A percentile compares a stretch with the other conserved stretches of the same genome.
Conservation (phyloP, 2,113 vertebrate genomes). For the Cercopithecus mona region DNA sequence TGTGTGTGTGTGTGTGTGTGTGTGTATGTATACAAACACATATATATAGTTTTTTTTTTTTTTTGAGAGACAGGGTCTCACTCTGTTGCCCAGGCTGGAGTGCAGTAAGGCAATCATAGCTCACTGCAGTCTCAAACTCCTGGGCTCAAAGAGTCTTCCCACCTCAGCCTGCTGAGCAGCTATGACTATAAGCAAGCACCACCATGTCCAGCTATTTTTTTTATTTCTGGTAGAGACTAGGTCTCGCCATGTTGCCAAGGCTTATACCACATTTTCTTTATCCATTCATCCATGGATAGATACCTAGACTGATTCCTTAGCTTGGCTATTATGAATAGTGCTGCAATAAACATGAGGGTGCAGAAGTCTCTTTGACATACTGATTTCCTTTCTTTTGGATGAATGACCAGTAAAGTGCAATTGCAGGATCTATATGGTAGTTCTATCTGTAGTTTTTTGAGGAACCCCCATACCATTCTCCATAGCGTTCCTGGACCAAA, state of each 20-base stretch:
- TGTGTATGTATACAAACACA: fast-evolving
- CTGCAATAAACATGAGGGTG: not conserved
- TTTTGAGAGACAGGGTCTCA: too few species aligned
- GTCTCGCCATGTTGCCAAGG: not conserved
- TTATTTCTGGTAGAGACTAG: not conserved
- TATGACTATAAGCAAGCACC: too few species aligned
- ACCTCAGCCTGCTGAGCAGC: too few species aligned
- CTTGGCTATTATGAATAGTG: not conserved
- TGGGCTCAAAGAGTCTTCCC: too few species aligned
- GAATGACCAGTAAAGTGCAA: not conserved
- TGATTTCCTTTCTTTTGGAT: not conserved
- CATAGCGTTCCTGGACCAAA: not conserved
- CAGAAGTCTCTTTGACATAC: not conserved
- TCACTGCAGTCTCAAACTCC: too few species aligned
- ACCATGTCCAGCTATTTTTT: too few species aligned
- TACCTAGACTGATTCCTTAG: too few species aligned
- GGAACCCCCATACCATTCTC: not conserved
- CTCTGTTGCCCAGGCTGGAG: too few species aligned
- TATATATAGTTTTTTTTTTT: too few species aligned
- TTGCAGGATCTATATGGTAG: not conserved
- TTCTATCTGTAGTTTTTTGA: not conserved
- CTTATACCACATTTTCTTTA: not conserved
- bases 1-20: too few species aligned
- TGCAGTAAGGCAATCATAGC: too few species aligned
- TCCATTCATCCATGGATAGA: too few species aligned